A percentile compares a stretch with the other conserved stretches of the same genome.
These are phyloP conservation scores for Drosophila fungiperda DNA, from an alignment of 2,888 invertebrate species.

Conservation along the genomic window DNA sequence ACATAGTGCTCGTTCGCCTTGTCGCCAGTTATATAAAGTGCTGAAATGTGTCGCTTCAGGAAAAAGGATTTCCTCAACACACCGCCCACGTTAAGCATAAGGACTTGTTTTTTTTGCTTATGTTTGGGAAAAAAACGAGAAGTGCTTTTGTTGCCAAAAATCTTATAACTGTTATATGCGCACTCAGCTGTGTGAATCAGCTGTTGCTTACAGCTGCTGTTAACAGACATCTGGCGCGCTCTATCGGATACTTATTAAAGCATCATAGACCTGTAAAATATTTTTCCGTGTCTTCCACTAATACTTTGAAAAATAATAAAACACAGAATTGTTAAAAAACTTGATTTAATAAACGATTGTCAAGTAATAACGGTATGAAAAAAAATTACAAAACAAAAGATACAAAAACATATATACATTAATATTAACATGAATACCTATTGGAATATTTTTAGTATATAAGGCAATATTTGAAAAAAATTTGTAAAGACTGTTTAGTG, in stretches of 20 bases:
- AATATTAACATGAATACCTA: constrained; percentile 23
- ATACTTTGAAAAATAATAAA: background rate
- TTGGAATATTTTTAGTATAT: constrained; percentile 20
- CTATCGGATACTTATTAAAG: constrained; percentile 6
- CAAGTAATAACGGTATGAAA: constrained; percentile 37
- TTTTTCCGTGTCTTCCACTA: background rate
- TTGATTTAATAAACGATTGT: constrained; percentile 41
- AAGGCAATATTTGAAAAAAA: constrained; percentile 19
- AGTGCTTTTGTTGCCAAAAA: background rate
- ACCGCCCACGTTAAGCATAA: constrained; percentile 53
- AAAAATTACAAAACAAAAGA: constrained; percentile 29
- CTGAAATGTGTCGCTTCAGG: constrained; percentile 74
- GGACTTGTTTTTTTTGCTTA: background rate
- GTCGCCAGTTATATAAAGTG: constrained; percentile 88
- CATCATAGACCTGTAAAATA: background rate
- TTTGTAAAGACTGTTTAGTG: background rate
- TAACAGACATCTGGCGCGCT: constrained; percentile 6
- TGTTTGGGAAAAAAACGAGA: background rate
- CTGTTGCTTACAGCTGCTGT: constrained; percentile 16
- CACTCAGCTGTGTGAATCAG: constrained; percentile 16
- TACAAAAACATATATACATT: constrained; percentile 5
- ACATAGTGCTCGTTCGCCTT: constrained; percentile 89
- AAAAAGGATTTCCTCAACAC: constrained; percentile 26
- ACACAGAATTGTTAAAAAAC: constrained; percentile 14
- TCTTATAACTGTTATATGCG: constrained; percentile 11